These are phyloP conservation scores for Osmerus mordax DNA, from an alignment of 2,113 vertebrate genomes.

Conservation along the genomic window DNA sequence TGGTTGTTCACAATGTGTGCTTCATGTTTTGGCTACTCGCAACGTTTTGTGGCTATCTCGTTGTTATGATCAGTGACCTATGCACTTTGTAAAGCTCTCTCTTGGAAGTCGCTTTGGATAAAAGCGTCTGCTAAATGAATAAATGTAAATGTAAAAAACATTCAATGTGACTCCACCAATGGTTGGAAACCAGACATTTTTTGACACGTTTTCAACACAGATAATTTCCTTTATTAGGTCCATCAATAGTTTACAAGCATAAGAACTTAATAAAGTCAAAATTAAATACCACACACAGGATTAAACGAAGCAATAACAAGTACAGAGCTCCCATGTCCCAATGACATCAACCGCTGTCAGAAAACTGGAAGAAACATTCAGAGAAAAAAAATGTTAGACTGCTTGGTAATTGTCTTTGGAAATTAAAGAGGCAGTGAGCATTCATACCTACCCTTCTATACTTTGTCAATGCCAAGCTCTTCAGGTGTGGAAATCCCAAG, in stretches of 20 bases:
- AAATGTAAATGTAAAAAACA: too few relatives aligned
- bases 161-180: not conserved
- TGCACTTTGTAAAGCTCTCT: too few relatives aligned
- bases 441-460: slow-evolving; percentile 66
- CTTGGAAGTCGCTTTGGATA: too few relatives aligned
- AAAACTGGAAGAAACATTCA: slow-evolving; percentile 45
- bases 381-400: slow-evolving; percentile 10
- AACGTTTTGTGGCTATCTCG: too few relatives aligned
- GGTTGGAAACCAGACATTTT: slow-evolving; percentile 23
- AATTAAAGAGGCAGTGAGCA: too few relatives aligned
- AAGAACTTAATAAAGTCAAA: slow-evolving; percentile 72
- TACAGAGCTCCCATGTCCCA: slow-evolving; percentile 49
- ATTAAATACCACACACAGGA: slow-evolving; percentile 68
- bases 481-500: slow-evolving; percentile 95
- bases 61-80: too few relatives aligned
- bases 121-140: too few relatives aligned
- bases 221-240: slow-evolving; percentile 71
- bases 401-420: not conserved
- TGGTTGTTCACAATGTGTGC: too few relatives aligned
- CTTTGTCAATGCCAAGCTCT: slow-evolving; percentile 91
- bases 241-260: slow-evolving; percentile 75
- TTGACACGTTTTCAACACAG: slow-evolving; percentile 46
- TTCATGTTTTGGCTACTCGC: too few relatives aligned
- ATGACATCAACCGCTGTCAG: slow-evolving; percentile 25
- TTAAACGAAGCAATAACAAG: slow-evolving; percentile 63